phyloP scores from a whole-genome alignment of 2,113 vertebrate genomes.

The Falcunculus frontatus region DNA sequence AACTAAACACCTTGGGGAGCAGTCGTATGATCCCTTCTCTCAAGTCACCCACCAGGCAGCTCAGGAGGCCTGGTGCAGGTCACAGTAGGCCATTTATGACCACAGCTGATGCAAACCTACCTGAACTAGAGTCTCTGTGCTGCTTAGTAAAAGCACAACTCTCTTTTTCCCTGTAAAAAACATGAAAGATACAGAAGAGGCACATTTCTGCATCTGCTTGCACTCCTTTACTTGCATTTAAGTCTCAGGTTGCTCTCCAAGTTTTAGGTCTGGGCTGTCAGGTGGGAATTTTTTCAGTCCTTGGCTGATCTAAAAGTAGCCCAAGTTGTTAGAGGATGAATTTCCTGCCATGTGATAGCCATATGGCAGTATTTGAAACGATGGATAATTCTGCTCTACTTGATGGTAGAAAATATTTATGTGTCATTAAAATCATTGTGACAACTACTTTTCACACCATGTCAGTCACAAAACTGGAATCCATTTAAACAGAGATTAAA shows the following conservation, averaged over 20 bases:
- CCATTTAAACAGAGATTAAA: neutral
- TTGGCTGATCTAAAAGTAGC: neutral
- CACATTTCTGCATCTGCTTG: neutral
- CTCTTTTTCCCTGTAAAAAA: neutral
- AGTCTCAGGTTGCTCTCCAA: neutral
- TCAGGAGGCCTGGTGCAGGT: neutral
- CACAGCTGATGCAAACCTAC: neutral
- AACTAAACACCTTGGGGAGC: neutral
- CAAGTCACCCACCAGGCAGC: neutral
- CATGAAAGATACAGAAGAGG: neutral
- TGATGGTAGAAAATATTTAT: neutral
- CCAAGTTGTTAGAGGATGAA: neutral
- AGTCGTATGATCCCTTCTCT: neutral
- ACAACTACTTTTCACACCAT: neutral
- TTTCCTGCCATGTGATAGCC: neutral
- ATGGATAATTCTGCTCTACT: neutral
- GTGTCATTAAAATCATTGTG: neutral
- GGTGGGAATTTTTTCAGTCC: neutral
- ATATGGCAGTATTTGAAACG: rapidly evolving
- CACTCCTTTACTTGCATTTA: neutral
- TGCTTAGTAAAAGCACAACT: neutral
- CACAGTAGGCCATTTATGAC: neutral
- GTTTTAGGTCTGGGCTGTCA: neutral
- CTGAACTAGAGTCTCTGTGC: neutral
- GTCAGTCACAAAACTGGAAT: neutral